Evolutionary conservation across 2,113 vertebrate species (phyloP), one percentile per base, ranked within the genome.

Genomic region (Melozone crissalis): DNA sequence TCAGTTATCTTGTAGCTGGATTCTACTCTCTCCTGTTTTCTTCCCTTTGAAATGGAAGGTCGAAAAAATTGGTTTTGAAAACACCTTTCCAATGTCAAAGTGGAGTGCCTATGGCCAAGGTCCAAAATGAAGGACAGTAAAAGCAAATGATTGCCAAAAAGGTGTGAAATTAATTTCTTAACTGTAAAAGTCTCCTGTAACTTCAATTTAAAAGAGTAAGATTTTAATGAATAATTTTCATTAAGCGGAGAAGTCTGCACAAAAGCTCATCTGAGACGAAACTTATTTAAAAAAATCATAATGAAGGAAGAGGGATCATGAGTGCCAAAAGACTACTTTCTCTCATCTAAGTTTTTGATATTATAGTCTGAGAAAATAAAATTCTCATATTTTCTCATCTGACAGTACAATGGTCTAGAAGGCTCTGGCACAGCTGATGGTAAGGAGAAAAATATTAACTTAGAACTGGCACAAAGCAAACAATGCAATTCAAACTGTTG

Each of bases 81-180:
- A 76, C 20, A 86, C 17, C n/a, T 76, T 95, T 91, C 49, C 54
- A 86, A 47, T 80, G 54, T 73, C 63, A 82, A 90, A 93, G 79
- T 47, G 26, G 65, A 82, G 27, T 71, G 10, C 6, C 4, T 37
- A 28, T 72, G 84, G 77, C 65, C 65, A 57, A 94, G 11, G n/a
- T 68, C 44, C 80, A 92, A 92, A 90, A 87, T 22, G 11, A 91
- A 89, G 72, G 57, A 84, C 27, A 71, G 76, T 77, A 87, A 89
- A 92, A 84, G 43, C 21, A 92, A 94, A 90, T 6, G 15, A 93
- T 78, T 61, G 77, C 52, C 84, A 87, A 94, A 94, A 92, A 78
- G 24, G 61, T 43, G 54, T 61, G 31, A 87, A 92, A 95, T 94
- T 92, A 75, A 95, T 87, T 94, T 92, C 57, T 84, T 89, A 92